Conservation (phyloP, 2,797 vertebrate genomes). For the Hippopotamyrus pictus region DNA sequence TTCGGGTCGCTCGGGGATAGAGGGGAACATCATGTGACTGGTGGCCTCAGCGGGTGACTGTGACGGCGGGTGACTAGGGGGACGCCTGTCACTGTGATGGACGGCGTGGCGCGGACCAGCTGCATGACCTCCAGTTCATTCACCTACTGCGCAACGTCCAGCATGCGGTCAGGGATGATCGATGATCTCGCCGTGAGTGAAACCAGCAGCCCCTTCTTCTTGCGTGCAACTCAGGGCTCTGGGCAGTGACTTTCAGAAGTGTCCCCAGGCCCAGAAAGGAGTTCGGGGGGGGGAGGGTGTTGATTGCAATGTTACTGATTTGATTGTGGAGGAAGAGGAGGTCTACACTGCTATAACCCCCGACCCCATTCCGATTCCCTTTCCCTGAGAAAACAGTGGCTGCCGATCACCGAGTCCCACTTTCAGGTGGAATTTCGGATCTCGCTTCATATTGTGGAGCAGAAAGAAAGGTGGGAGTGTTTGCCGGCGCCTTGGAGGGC, state of each 20-base stretch:
- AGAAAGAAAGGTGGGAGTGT: constrained; percentile 20
- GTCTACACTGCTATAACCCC: neutral
- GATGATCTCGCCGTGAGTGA: neutral
- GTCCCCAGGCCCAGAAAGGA: neutral
- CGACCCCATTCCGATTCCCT: constrained; percentile 13
- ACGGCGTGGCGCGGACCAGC: neutral
- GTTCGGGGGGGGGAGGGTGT: neutral
- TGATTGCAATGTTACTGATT: neutral
- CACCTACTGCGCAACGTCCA: neutral
- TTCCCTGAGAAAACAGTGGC: neutral
- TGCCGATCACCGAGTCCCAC: constrained; percentile 25
- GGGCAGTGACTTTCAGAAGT: neutral
- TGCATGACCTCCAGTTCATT: constrained; percentile 6
- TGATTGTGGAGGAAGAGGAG: neutral
- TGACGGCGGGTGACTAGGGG: neutral
- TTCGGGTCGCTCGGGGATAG: neutral
- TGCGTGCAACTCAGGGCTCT: neutral
- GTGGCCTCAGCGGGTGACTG: neutral
- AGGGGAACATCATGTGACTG: neutral
- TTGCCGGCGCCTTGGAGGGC: constrained; percentile 51
- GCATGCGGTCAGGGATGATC: neutral
- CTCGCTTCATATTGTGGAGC: neutral
- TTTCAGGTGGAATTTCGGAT: neutral
- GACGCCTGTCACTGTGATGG: neutral
- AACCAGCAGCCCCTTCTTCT: neutral